Percentiles rank a stretch among this genome's conserved stretches.
phyloP scores from a whole-genome alignment of 2,797 vertebrate species.

The Heliangelus exortis region DNA sequence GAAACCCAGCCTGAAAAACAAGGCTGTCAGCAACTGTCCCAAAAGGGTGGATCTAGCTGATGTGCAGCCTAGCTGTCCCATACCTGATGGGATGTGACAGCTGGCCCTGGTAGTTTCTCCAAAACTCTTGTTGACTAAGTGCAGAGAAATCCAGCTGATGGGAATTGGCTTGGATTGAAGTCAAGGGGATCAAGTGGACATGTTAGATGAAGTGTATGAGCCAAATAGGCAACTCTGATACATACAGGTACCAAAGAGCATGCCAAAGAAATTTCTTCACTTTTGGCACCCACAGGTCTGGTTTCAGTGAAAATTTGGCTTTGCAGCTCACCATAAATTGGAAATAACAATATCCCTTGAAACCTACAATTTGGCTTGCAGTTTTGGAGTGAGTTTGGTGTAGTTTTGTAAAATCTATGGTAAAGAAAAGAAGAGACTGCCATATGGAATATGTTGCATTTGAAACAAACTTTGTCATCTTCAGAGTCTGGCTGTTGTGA shows the following conservation, averaged over 20 bases:
- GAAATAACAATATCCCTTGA: neutral
- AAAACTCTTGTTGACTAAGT: neutral
- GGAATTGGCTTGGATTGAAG: neutral
- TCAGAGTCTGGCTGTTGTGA: conserved; percentile 2
- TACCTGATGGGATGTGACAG: conserved; percentile 20
- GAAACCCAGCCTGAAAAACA: neutral
- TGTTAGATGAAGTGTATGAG: neutral
- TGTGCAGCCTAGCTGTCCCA: neutral
- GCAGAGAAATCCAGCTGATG: neutral
- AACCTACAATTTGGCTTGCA: neutral
- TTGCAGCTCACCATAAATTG: neutral
- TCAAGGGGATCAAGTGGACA: neutral
- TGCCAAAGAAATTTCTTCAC: neutral
- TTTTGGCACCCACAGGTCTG: fast-evolving
- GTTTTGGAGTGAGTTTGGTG: neutral
- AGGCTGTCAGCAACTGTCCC: neutral
- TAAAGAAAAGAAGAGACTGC: conserved; percentile 13
- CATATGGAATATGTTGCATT: neutral
- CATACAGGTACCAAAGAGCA: neutral
- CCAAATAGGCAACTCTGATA: neutral
- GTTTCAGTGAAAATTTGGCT: neutral
- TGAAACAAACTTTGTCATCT: conserved; percentile 7
- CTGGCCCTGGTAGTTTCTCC: neutral
- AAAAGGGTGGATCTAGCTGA: neutral
- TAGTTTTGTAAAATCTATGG: conserved; percentile 17